Conservation (phyloP, 2,113 vertebrate species). For the Theristicus caerulescens region DNA sequence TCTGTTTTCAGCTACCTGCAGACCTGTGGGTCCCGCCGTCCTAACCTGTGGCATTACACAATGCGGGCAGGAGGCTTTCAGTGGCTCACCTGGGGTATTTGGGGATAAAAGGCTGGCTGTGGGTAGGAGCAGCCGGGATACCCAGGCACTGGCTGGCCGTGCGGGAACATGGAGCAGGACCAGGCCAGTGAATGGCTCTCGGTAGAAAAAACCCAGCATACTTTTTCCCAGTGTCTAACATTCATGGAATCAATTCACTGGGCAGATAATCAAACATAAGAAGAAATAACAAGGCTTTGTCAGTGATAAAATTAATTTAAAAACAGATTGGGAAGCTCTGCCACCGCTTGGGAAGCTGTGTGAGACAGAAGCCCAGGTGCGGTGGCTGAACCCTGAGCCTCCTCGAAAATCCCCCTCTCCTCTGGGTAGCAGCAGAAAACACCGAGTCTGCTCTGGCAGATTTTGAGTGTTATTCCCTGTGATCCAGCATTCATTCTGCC, state of each 20-base stretch:
- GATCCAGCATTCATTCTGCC: neutral
- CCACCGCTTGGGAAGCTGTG: neutral
- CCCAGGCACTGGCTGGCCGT: neutral
- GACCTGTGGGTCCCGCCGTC: accelerated
- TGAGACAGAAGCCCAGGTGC: neutral
- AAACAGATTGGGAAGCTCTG: neutral
- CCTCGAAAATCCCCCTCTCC: neutral
- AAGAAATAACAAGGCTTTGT: neutral
- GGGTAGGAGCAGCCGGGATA: neutral
- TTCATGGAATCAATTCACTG: neutral
- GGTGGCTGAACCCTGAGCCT: neutral
- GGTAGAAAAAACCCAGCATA: neutral
- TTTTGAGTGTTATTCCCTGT: neutral
- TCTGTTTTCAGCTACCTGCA: neutral
- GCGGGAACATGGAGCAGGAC: neutral
- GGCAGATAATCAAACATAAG: neutral
- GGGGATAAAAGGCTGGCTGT: neutral
- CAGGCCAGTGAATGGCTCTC: accelerated
- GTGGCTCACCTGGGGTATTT: neutral
- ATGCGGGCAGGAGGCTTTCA: neutral
- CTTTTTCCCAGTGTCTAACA: neutral
- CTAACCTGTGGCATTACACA: neutral
- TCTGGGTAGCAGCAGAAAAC: neutral
- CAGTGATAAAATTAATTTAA: neutral
- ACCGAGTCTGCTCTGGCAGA: neutral